Evolutionary conservation across 2,113 vertebrate genomes (phyloP), one percentile per base, ranked within the genome.

Genomic region (Conger conger): DNA sequence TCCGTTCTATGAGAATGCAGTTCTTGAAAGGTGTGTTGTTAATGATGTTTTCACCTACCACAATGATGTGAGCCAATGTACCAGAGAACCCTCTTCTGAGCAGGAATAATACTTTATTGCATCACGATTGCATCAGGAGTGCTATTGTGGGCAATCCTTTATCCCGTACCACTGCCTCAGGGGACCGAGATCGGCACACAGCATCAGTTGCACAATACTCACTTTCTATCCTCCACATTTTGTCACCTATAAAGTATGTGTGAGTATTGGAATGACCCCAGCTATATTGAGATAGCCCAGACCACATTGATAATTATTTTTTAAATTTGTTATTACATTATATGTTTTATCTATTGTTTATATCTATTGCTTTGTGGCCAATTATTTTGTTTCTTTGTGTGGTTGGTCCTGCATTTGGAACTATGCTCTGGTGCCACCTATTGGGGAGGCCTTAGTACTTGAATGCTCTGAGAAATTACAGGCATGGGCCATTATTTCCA

Each of bases 361-460:
- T 73, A 33, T 73, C 13, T 33, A 30, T 73, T 33, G 8, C 68
- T 33, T 73, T 73, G 68, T 73, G n/a, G 2, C n/a, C 68, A 30
- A 13, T 3, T 73, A 73, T 73, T 73, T 73, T 73, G 11, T 33
- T 73, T 27, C 68, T 73, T 73, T 73, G 68, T 68, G 6, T 68
- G 17, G 27, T 68, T 68, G 68, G n/a, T n/a, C 9, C n/a, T 17
- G 13, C 11, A 33, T 73, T 73, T 73, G 68, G 9, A 73, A 33
- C 68, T 73, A 30, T 73, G 68, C 68, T 73, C 68, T 73, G 68
- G n/a, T 73, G 68, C 68, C 68, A 73, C 68, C 68, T 73, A 73
- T 9, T 73, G 68, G 68, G 57, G 68, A 30, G 68, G 60, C n/a
- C 68, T 30, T 33, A 73, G n/a, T 23, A 50, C 11, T 9, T 50